A percentile compares a stretch with the other conserved stretches of the same genome.
Evolutionary conservation across 2,888 invertebrate genomes (phyloP).

Genomic region (Pandemis heparana): DNA sequence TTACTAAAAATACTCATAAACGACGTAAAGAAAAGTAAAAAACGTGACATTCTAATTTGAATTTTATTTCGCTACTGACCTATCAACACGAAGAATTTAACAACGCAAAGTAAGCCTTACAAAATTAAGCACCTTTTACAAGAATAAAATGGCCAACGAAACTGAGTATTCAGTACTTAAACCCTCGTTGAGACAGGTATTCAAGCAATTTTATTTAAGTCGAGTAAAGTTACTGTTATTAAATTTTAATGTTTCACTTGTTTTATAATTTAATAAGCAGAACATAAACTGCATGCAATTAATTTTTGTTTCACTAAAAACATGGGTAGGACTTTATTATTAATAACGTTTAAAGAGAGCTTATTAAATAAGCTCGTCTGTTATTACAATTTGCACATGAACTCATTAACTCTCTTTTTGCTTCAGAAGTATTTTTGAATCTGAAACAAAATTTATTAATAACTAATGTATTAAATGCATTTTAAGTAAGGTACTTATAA

Average conservation of each 20-base stretch:
- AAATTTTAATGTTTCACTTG: neutral
- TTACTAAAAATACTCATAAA: neutral
- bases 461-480: too few species aligned
- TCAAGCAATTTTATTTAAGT: conserved; percentile 7
- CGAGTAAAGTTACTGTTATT: neutral
- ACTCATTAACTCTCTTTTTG: too few species aligned
- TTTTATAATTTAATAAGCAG: neutral
- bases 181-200: conserved; percentile 1
- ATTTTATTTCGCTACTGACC: neutral
- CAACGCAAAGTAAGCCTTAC: neutral
- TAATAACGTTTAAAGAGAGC: too few species aligned
- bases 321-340: neutral
- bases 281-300: neutral
- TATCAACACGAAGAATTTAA: conserved; percentile 13
- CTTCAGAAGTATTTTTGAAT: too few species aligned
- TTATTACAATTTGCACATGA: too few species aligned
- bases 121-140: conserved; percentile 9
- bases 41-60: neutral
- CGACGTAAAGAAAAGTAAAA: neutral
- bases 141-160: conserved; percentile 4
- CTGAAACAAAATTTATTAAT: too few species aligned
- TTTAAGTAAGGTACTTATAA: too few species aligned
- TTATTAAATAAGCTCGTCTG: too few species aligned
- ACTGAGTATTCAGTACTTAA: conserved; percentile 3
- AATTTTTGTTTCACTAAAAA: neutral